A percentile compares a stretch with the other conserved stretches of the same genome.
Evolutionary conservation across 2,797 vertebrate genomes (phyloP).

Genomic region (Eidolon dupreanum): DNA sequence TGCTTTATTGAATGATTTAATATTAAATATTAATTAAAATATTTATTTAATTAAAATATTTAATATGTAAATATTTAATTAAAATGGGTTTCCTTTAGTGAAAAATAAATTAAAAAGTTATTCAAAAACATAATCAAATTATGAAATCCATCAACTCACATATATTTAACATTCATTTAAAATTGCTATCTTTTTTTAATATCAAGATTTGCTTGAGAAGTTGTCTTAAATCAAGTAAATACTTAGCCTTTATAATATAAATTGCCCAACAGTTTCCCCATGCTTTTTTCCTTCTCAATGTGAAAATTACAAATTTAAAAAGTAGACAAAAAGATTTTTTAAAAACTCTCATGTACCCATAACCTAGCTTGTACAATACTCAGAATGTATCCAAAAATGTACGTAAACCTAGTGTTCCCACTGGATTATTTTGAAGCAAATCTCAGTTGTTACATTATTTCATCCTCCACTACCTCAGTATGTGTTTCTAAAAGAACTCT

Average conservation of each 20-base stretch:
- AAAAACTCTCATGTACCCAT: background rate
- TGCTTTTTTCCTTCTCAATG: background rate
- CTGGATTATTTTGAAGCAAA: background rate
- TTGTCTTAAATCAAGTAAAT: background rate
- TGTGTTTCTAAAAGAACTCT: background rate
- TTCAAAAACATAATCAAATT: background rate
- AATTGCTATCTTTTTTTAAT: slow-evolving; percentile 24
- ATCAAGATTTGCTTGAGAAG: background rate
- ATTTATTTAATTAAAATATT: too few relatives aligned
- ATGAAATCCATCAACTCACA: slow-evolving; percentile 8
- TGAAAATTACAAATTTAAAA: background rate
- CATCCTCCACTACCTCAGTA: background rate
- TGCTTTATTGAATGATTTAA: background rate
- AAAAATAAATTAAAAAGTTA: background rate
- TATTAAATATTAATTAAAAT: too few relatives aligned
- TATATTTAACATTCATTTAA: background rate
- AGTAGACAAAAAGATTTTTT: background rate
- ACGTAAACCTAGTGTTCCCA: background rate
- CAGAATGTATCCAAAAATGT: background rate
- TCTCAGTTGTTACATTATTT: background rate
- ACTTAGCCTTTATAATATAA: background rate
- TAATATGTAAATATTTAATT: background rate
- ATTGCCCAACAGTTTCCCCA: background rate
- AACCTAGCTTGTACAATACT: background rate
- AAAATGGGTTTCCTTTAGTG: slow-evolving; percentile 57